phyloP scores from a whole-genome alignment of 2,113 vertebrate species.

The cattle (Bos taurus) region DNA sequence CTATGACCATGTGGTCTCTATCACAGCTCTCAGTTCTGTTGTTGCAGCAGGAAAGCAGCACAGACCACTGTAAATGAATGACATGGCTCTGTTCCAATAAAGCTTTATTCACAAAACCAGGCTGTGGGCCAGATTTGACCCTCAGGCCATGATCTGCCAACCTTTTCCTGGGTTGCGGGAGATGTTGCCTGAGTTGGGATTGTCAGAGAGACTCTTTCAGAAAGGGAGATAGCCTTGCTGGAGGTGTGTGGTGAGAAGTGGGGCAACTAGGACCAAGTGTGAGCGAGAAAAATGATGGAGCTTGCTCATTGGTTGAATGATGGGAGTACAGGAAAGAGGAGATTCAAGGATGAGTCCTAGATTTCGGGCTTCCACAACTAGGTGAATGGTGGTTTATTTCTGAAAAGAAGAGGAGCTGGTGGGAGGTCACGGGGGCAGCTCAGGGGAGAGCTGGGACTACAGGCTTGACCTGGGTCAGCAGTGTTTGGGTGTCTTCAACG shows the following conservation, averaged over 20 bases:
- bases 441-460: neutral
- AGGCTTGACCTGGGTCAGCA: neutral
- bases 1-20: neutral
- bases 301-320: neutral
- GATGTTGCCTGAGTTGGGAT: neutral
- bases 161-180: neutral
- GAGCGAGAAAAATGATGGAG: neutral
- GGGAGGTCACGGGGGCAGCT: neutral
- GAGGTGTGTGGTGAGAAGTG: neutral
- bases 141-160: neutral
- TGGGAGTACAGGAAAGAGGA: neutral
- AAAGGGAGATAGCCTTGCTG: neutral
- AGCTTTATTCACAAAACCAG: neutral
- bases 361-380: neutral
- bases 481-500: neutral
- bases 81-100: neutral
- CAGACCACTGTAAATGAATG: neutral
- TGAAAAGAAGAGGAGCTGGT: neutral
- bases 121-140: neutral
- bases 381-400: neutral
- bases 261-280: neutral
- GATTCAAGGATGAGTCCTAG: neutral
- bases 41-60: neutral
- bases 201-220: neutral
- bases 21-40: neutral